Evolutionary conservation across 2,113 vertebrate species (phyloP), one percentile per base, ranked within the genome.

Genomic region (Coturnix japonica): DNA sequence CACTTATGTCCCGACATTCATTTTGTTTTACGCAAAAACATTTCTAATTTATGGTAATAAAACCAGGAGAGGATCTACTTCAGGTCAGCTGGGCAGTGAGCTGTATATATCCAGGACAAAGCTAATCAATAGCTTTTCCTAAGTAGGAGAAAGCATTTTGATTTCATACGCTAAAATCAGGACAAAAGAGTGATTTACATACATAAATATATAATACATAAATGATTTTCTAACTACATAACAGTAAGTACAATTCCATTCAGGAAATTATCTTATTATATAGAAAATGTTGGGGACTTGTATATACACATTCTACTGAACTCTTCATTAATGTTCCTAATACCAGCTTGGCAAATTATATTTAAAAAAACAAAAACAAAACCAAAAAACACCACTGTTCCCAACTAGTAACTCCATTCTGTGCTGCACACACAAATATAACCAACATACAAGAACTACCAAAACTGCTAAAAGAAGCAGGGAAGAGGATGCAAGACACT

Each of bases 101-200:
- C 12, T 33, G 31, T 1, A 0, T 3, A 64, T 31, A 0, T 31
- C 8, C 31, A 47, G 33, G 33, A 33, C 1, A 1, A 84, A 59
- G 14, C 2, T 44, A 30, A 49, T 37, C 11, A 41, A 28, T 28
- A 31, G 3, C 3, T 73, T 3, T 28, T 75, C n/a, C 5, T 41
- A 65, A 5, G 5, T 31, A 71, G 4, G 9, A 43, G 65, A 70
- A 77, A 54, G 0, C 4, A 44, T 7, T 44, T 76, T 59, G 7
- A 37, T 77, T 70, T 74, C 41, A 15, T 39, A 46, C 8, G 35
- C 20, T 49, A 78, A 84, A 67, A 13, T 53, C 26, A 66, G 23
- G 15, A 19, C 3, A 87, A 63, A 81, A 74, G 7, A 1, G n/a
- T 30, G 17, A 54, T 15, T 51, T 20, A 46, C 6, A 28, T 41